phyloP scores from a whole-genome alignment of 2,797 vertebrate species.

The Tiaroga cobitis region DNA sequence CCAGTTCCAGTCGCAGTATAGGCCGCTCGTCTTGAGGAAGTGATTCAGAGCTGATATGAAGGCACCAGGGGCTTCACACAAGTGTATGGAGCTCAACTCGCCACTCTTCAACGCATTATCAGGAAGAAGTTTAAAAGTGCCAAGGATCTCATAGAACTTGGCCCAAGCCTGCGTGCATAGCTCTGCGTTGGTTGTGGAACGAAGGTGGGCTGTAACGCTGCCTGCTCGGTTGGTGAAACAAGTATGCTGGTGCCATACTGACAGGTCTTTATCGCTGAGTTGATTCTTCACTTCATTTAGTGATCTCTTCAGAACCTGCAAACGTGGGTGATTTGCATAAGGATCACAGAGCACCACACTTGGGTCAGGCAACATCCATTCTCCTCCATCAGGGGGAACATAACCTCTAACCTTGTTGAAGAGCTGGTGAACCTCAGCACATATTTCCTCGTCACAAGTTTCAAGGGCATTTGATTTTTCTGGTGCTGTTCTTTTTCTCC shows the following conservation, averaged over 20 bases:
- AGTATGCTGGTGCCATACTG: slow-evolving; percentile 94
- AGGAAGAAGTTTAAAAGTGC: slow-evolving; percentile 83
- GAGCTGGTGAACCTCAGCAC: slow-evolving; percentile 80
- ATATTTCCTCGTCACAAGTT: slow-evolving; percentile 73
- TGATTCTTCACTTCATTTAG: slow-evolving; percentile 92
- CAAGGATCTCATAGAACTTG: slow-evolving; percentile 92
- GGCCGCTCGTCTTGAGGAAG: slow-evolving; percentile 83
- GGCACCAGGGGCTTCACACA: slow-evolving; percentile 95
- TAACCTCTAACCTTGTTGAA: slow-evolving; percentile 88
- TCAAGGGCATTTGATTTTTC: slow-evolving; percentile 57
- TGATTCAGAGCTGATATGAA: slow-evolving; percentile 94
- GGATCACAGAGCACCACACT: slow-evolving; percentile 73
- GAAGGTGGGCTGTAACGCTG: slow-evolving; percentile 83
- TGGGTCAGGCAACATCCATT: slow-evolving; percentile 86
- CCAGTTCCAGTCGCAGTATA: slow-evolving; percentile 91
- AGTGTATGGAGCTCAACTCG: slow-evolving; percentile 89
- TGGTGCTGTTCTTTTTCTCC: slow-evolving; percentile 66
- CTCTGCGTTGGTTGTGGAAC: slow-evolving; percentile 85
- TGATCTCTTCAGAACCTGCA: slow-evolving; percentile 86
- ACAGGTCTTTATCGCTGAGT: slow-evolving; percentile 91
- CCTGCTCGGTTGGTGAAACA: slow-evolving; percentile 92
- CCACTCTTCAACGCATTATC: slow-evolving; percentile 76
- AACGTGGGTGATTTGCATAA: slow-evolving; percentile 68
- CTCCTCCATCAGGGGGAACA: slow-evolving; percentile 72
- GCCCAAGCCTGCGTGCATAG: slow-evolving; percentile 97